These are phyloP conservation scores for Micromys minutus DNA, from an alignment of 2,113 vertebrate genomes.

Conservation along the genomic window DNA sequence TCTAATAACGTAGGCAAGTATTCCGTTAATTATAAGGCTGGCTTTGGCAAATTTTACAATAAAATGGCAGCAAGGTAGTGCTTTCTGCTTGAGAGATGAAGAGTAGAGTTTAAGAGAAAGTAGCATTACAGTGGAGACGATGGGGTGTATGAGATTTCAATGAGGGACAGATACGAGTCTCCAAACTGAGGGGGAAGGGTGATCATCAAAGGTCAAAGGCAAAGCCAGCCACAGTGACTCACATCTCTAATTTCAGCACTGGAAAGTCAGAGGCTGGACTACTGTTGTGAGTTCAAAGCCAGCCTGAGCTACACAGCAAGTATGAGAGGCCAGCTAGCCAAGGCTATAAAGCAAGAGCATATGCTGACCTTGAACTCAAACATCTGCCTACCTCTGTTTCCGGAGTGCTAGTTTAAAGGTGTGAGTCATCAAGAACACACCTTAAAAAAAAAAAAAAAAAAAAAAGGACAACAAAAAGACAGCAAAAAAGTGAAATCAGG, in stretches of 20 bases:
- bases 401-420: neutral
- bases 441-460: neutral
- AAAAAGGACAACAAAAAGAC: neutral
- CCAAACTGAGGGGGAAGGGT: conserved; percentile 3
- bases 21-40: neutral
- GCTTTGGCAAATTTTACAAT: neutral
- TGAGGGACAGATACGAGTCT: neutral
- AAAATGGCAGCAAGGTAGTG: neutral
- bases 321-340: neutral
- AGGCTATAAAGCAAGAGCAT: neutral
- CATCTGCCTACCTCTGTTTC: neutral
- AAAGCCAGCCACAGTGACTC: neutral
- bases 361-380: neutral
- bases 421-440: neutral
- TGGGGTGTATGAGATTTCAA: neutral
- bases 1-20: neutral
- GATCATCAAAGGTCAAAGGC: neutral
- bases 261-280: neutral
- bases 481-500: neutral
- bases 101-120: neutral
- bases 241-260: neutral
- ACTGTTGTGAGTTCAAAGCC: neutral
- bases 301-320: neutral
- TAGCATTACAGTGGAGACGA: neutral
- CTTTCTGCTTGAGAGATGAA: neutral